A percentile compares a stretch with the other conserved stretches of the same genome.
phyloP scores from a whole-genome alignment of 2,113 vertebrate genomes.

The Cheilinus undulatus region DNA sequence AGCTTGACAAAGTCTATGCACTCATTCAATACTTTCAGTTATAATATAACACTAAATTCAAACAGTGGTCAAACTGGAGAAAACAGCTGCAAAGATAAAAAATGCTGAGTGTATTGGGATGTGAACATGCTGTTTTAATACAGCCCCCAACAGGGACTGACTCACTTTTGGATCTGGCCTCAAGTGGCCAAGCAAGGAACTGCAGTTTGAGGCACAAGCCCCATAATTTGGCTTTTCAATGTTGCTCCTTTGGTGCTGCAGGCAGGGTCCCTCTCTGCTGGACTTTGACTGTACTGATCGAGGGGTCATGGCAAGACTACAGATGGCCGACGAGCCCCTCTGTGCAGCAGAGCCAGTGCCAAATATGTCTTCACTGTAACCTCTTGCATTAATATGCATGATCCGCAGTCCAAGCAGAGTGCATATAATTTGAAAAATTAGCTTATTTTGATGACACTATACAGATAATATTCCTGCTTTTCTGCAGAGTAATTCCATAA shows the following conservation, averaged over 20 bases:
- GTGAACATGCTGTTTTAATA: too few species aligned
- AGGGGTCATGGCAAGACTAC: constrained; percentile 54
- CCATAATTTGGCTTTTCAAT: too few species aligned
- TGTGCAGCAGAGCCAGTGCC: constrained; percentile 22
- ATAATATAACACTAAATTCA: too few species aligned
- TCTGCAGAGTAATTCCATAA: constrained; percentile 50
- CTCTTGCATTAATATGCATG: constrained; percentile 5
- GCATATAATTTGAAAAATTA: constrained; percentile 26
- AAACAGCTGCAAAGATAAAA: too few species aligned
- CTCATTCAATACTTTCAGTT: too few species aligned
- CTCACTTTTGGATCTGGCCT: too few species aligned
- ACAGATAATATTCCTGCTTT: constrained; percentile 44
- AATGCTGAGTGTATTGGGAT: too few species aligned
- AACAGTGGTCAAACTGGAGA: too few species aligned
- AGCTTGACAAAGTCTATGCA: too few species aligned
- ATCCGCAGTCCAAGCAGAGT: constrained; percentile 18
- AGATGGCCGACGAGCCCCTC: constrained; percentile 49
- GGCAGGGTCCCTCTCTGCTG: constrained; percentile 49
- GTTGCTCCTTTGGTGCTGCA: constrained; percentile 4
- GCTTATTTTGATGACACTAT: constrained; percentile 48
- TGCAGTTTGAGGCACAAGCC: too few species aligned
- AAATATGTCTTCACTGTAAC: constrained; percentile 21
- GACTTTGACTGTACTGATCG: constrained; percentile 40
- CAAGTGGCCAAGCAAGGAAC: too few species aligned
- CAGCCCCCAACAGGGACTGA: too few species aligned